These are phyloP conservation scores for Ectemnius cavifrons DNA, from an alignment of 2,888 invertebrate species.

Conservation along the genomic window DNA sequence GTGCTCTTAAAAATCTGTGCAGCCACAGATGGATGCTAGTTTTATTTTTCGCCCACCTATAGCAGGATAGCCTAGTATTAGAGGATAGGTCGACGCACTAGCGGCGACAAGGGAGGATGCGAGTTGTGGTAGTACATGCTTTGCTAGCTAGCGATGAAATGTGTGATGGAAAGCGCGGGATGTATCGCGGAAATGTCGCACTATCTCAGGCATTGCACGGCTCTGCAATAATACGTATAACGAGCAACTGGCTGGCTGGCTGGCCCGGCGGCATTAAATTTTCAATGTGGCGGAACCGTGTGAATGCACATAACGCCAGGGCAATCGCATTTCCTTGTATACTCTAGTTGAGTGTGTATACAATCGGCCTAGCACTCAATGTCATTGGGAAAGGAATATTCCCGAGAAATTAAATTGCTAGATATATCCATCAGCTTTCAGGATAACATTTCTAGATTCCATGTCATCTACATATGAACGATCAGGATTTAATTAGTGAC, in stretches of 20 bases:
- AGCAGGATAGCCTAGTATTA: not conserved
- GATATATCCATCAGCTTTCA: too few species aligned
- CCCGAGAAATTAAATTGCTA: constrained; percentile 10
- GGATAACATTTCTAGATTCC: too few species aligned
- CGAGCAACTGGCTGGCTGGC: constrained; percentile 20
- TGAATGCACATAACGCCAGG: constrained; percentile 19
- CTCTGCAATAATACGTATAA: constrained; percentile 27
- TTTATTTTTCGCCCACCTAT: constrained; percentile 1
- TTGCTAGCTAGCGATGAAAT: not conserved
- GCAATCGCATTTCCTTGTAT: constrained; percentile 5
- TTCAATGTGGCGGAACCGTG: constrained; percentile 25
- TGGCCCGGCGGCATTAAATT: constrained; percentile 33
- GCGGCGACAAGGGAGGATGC: too few species aligned
- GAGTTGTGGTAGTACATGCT: too few species aligned
- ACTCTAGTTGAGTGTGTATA: too few species aligned
- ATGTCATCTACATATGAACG: too few species aligned
- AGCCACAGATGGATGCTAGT: not conserved
- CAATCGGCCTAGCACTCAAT: too few species aligned
- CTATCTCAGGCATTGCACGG: constrained; percentile 42
- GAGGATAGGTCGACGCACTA: too few species aligned
- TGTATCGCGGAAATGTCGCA: constrained; percentile 22
- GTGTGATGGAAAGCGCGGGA: constrained; percentile 2
- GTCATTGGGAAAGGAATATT: not conserved
- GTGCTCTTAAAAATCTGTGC: too few species aligned
- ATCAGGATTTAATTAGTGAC: too few species aligned